Conservation (phyloP, 1,140 invertebrate genomes). For the Hesperophylax magnus region DNA sequence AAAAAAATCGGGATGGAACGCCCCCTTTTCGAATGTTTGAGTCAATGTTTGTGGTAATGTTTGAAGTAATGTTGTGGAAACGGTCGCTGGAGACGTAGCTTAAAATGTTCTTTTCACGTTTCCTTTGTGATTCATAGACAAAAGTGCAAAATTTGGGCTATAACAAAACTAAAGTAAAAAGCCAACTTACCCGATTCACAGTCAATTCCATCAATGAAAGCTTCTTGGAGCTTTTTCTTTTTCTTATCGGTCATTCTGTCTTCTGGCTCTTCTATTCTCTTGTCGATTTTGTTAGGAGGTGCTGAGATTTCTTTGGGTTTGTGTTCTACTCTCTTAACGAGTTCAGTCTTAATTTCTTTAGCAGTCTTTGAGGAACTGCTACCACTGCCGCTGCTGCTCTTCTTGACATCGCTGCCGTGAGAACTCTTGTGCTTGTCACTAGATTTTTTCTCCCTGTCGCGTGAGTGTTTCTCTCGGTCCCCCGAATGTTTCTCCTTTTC, state of each 20-base stretch:
- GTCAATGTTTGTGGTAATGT: too few relatives aligned
- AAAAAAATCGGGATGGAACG: too few relatives aligned
- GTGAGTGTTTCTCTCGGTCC: conserved; percentile 52
- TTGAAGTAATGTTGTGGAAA: too few relatives aligned
- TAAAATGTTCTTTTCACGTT: too few relatives aligned
- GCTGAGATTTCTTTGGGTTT: conserved; percentile 26
- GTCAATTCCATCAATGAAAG: conserved; percentile 73
- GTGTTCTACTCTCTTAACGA: not conserved
- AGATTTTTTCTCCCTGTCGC: conserved; percentile 55
- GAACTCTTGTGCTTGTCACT: conserved; percentile 50
- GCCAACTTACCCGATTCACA: conserved; percentile 72
- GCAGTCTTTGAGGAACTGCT: not conserved
- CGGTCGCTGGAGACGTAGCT: too few relatives aligned
- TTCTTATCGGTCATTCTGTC: conserved; percentile 68
- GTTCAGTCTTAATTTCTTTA: conserved; percentile 41
- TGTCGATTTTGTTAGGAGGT: not conserved
- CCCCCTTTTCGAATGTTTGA: too few relatives aligned
- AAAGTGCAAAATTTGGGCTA: too few relatives aligned
- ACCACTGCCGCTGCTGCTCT: not conserved
- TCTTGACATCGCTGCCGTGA: not conserved
- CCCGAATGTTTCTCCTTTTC: conserved; percentile 61
- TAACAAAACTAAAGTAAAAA: not conserved
- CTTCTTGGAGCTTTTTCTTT: conserved; percentile 64
- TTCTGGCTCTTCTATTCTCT: conserved; percentile 27
- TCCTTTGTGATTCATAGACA: too few relatives aligned